Evolutionary conservation across 1,140 invertebrate genomes (phyloP), one percentile per base, ranked within the genome.

Genomic region (Polypedilum vanderplanki): DNA sequence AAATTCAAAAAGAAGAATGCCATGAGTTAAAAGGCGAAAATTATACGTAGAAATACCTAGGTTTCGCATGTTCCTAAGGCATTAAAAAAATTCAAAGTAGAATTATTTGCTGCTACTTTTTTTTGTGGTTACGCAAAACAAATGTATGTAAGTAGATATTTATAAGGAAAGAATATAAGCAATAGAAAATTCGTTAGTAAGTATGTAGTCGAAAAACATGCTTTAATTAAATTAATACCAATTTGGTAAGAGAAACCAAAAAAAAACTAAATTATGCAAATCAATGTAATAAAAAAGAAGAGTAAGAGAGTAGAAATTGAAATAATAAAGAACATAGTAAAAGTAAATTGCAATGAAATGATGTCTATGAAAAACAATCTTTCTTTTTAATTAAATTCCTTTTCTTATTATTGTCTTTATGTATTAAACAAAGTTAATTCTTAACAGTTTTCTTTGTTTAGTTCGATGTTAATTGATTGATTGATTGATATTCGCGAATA

Each of bases 211-310:
- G 24, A 74, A 41, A 74, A 41, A 70, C 22, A 70, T 70, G 67
- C 18, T 22, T 70, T 70, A 22, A 24, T 22, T 70, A 70, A 70
- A 22, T 22, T 73, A 73, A 40, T 33, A n/a, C 20, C 40, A 40
- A 22, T 73, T n/a, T 24, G n/a, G 22, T 10, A 20, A 18, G 7
- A 15, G 7, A n/a, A 73, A 57, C 17, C 8, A 12, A 22, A 73
- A 22, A 73, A 10, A 33, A 73, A 73, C 18, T 73, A 17, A 57
- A 57, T 57, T 57, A 57, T 57, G 46, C 46, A 41, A 41, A 74
- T 41, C 80, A 80, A 81, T 82, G 80, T 33, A 5, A 81, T 81
- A 81, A 81, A 80, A 81, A 64, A 79, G 80, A 77, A 81, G 75
- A 76, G 81, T 80, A 80, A 81, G 79, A 74, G 40, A 20, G 70